Base-by-base conservation (phyloP, 2,797 vertebrate genomes). In the Phoebastria nigripes region DNA sequence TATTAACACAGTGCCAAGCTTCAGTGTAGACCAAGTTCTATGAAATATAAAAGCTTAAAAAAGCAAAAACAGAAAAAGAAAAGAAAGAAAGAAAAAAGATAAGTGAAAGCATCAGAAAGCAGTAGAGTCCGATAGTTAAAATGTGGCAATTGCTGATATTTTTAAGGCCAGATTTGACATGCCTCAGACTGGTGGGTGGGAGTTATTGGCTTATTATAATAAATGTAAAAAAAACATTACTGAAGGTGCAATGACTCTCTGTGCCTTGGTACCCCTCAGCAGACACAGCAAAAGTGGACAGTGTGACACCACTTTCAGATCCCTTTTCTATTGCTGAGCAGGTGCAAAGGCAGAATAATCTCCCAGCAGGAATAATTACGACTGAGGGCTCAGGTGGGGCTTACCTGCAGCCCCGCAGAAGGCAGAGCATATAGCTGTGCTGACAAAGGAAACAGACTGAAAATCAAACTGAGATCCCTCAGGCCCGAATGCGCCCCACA, bases 291-390 rank as follows among this genome's bases (percentile, higher is more conserved):
- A 46, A 78, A 74, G 51, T 1, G 1, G 31, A 13, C 25, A 46
- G 29, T 8, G 13, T 67, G 15, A 66, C 33, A 55, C 6, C 26
- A 55, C 42, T 70, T 66, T 74, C 52, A 63, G 76, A 81, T 25
- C 25, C 26, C n/a, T 78, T 86, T 86, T 73, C 39, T 83, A 6
- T 21, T 3, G 3, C 52, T 3, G 4, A 89, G 42, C 56, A 91
- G 65, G 37, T 78, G 26, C 63, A 89, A 46, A 74, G 51, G 52
- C 52, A 86, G 59, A 82, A 87, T 55, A 82, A 90, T n/a, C 24
- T 70, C 63, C 74, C 58, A 85, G 47, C 13, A 70, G 47, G 58
- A 76, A 35, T 44, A 70, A 90, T 62, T 54, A 56, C 3, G 18
- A n/a, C 39, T 55, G 31, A 37, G 49, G 49, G 28, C 39, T 83